phyloP scores from a whole-genome alignment of 2,888 invertebrate genomes.

The Cerceris rybyensis region DNA sequence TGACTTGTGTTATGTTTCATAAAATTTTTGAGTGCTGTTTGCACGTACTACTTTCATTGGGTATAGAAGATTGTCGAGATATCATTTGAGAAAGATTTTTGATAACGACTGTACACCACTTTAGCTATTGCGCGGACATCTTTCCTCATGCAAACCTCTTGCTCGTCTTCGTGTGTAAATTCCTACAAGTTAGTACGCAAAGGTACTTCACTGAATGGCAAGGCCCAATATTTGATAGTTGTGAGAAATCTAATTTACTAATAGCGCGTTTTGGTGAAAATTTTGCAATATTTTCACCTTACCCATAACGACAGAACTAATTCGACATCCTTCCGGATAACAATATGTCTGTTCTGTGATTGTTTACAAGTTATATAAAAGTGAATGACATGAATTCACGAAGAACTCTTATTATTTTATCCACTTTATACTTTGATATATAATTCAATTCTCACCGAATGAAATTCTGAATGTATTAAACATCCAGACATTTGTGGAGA shows the following conservation, averaged over 20 bases:
- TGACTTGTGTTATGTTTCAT: too few species aligned
- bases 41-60: not conserved
- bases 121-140: constrained; percentile 41
- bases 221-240: constrained; percentile 43
- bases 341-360: too few species aligned
- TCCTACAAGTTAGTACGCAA: constrained; percentile 36
- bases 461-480: too few species aligned
- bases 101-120: constrained; percentile 8
- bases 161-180: constrained; percentile 41
- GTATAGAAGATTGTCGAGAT: not conserved
- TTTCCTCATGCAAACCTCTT: constrained; percentile 43
- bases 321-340: too few species aligned
- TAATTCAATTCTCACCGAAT: too few species aligned
- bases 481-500: not conserved
- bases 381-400: too few species aligned
- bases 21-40: too few species aligned
- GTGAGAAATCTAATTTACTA: constrained; percentile 30
- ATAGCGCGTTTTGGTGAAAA: not conserved
- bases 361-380: too few species aligned
- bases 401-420: too few species aligned
- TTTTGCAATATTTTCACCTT: constrained; percentile 14
- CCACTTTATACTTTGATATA: too few species aligned
- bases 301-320: not conserved
- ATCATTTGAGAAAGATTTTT: not conserved
- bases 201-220: constrained; percentile 39